Percentiles rank a stretch among this genome's conserved stretches.
Evolutionary conservation across 2,113 vertebrate genomes (phyloP).

Genomic region (Empidonax alnorum): DNA sequence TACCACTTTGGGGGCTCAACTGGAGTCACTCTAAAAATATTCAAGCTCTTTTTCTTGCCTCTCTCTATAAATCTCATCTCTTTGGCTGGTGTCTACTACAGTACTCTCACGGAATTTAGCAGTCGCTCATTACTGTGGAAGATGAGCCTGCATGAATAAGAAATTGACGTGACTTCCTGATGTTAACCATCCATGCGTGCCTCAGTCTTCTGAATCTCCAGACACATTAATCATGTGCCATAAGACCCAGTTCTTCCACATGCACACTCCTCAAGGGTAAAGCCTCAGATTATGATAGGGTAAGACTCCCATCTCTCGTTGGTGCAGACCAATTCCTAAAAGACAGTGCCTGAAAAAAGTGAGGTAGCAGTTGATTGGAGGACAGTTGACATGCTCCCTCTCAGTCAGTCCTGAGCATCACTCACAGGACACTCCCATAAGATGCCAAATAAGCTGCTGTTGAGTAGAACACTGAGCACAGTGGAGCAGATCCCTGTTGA

Average conservation of each 20-base stretch:
- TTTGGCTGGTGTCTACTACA: not conserved
- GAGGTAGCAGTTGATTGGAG: not conserved
- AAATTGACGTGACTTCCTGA: not conserved
- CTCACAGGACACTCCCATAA: not conserved
- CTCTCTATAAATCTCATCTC: not conserved
- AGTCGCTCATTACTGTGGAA: not conserved
- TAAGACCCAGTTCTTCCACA: not conserved
- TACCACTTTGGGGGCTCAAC: not conserved
- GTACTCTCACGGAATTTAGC: not conserved
- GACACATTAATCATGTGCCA: not conserved
- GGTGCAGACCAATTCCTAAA: not conserved
- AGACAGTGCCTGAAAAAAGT: not conserved
- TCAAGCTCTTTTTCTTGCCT: not conserved
- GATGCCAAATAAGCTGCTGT: not conserved
- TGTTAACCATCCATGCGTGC: not conserved
- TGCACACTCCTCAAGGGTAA: not conserved
- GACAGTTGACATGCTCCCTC: not conserved
- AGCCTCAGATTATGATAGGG: not conserved
- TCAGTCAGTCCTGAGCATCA: not conserved
- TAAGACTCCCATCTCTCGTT: rapidly evolving
- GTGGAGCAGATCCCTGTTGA: not conserved
- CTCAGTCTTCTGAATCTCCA: not conserved
- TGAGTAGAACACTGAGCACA: not conserved
- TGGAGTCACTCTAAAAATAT: not conserved
- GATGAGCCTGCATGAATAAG: not conserved